A percentile compares a stretch with the other conserved stretches of the same genome.
Evolutionary conservation across 2,888 invertebrate species (phyloP).

Genomic region (Athrips mouffetella): DNA sequence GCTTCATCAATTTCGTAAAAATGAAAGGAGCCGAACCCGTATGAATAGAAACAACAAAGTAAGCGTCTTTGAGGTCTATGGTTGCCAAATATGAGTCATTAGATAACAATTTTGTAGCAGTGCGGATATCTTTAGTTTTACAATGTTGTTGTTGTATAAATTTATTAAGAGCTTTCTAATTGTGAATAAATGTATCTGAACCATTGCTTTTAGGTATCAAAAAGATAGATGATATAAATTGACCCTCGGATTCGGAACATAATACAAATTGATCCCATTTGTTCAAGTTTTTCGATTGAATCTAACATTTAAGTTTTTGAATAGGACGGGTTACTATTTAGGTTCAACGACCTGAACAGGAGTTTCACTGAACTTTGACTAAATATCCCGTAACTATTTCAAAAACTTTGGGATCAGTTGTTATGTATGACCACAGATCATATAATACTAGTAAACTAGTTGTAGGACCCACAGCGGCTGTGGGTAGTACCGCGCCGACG

Average conservation of each 20-base stretch:
- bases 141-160: constrained; percentile 2
- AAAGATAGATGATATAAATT: no score
- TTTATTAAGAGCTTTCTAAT: background rate
- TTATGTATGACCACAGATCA: background rate
- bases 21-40: background rate
- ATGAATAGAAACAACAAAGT: constrained; percentile 6
- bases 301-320: background rate
- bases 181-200: no score
- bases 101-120: background rate
- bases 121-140: constrained; percentile 6
- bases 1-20: constrained; percentile 7
- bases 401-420: background rate
- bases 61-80: no score
- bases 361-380: background rate
- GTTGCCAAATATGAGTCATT: background rate
- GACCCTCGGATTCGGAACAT: no score
- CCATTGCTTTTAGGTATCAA: no score
- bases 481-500: background rate
- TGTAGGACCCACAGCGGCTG: background rate
- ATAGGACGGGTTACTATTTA: background rate
- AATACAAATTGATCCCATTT: no score
- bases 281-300: background rate
- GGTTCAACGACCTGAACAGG: background rate
- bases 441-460: background rate
- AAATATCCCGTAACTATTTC: background rate